These are phyloP conservation scores for Cordilura impudica DNA, from an alignment of 2,888 invertebrate genomes.

Conservation along the genomic window DNA sequence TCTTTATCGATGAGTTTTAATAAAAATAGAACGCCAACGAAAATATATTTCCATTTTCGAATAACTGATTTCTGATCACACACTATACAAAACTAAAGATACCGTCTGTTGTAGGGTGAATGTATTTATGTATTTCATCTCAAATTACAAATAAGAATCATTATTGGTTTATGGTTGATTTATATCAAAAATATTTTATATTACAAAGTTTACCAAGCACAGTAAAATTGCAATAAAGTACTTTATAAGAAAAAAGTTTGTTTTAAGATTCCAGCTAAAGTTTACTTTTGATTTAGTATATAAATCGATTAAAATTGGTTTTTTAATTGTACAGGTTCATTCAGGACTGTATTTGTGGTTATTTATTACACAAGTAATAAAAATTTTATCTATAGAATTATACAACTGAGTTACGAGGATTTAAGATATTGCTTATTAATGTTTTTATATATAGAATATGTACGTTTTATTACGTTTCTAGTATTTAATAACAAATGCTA, in stretches of 20 bases:
- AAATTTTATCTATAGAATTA: background rate
- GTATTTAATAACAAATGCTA: too few relatives aligned
- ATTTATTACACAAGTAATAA: slow-evolving; percentile 21
- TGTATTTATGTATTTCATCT: too few relatives aligned
- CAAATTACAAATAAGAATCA: too few relatives aligned
- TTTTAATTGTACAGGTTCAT: slow-evolving; percentile 56
- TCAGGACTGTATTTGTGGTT: slow-evolving; percentile 49
- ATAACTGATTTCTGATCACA: too few relatives aligned
- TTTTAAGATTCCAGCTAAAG: slow-evolving; percentile 22
- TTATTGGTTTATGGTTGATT: slow-evolving; percentile 52
- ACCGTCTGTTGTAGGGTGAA: too few relatives aligned
- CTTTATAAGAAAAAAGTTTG: slow-evolving; percentile 20
- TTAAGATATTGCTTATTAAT: too few relatives aligned
- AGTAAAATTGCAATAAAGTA: slow-evolving; percentile 37
- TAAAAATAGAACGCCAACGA: too few relatives aligned
- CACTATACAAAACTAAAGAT: too few relatives aligned
- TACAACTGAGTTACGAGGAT: slow-evolving; percentile 5
- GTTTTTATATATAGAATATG: too few relatives aligned
- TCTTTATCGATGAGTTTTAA: too few relatives aligned
- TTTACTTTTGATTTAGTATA: slow-evolving; percentile 46
- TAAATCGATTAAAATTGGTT: slow-evolving; percentile 43
- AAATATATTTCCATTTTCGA: too few relatives aligned
- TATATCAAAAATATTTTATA: slow-evolving; percentile 34
- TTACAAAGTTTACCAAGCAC: slow-evolving; percentile 33
- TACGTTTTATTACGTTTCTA: too few relatives aligned